A percentile compares a stretch with the other conserved stretches of the same genome.
These are phyloP conservation scores for Aphelenchoides avenae DNA, from an alignment of 1,140 invertebrate genomes.

Conservation along the genomic window DNA sequence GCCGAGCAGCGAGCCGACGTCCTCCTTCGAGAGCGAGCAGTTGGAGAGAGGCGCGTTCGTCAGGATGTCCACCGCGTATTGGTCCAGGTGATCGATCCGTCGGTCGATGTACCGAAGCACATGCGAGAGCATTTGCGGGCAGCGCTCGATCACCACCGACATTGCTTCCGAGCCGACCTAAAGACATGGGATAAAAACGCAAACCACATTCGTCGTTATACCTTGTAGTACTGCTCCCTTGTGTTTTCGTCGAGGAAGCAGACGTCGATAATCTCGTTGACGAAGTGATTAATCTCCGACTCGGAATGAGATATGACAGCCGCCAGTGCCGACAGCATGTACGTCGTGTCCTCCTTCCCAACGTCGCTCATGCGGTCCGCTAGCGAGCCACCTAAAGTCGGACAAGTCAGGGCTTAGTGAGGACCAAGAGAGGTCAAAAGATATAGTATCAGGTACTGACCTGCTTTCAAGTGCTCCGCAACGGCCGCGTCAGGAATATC, in stretches of 20 bases:
- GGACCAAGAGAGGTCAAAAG: background rate
- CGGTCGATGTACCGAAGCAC: slow-evolving; percentile 36
- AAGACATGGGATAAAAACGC: background rate
- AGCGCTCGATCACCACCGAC: slow-evolving; percentile 26
- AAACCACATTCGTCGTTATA: slow-evolving; percentile 12
- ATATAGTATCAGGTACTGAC: background rate
- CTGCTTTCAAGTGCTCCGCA: slow-evolving; percentile 13
- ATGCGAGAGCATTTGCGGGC: slow-evolving; percentile 21
- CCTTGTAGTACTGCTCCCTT: slow-evolving; percentile 37
- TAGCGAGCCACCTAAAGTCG: slow-evolving; percentile 6
- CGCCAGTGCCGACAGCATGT: slow-evolving; percentile 25
- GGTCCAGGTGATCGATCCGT: slow-evolving; percentile 36
- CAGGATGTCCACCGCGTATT: slow-evolving; percentile 42
- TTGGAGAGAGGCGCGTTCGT: slow-evolving; percentile 28
- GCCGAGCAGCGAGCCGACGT: slow-evolving; percentile 30
- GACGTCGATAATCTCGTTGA: slow-evolving; percentile 34
- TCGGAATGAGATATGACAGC: slow-evolving; percentile 32
- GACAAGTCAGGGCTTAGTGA: background rate
- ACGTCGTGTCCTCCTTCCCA: slow-evolving; percentile 20
- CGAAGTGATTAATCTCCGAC: slow-evolving; percentile 22
- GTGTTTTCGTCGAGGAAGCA: slow-evolving; percentile 38
- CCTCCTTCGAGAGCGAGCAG: slow-evolving; percentile 23
- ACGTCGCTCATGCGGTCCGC: slow-evolving; percentile 12
- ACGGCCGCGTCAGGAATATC: slow-evolving; percentile 27
- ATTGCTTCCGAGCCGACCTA: slow-evolving; percentile 42